Conservation (phyloP, 64 coral and sea anemone species). For the Astreopora myriophthalma region DNA sequence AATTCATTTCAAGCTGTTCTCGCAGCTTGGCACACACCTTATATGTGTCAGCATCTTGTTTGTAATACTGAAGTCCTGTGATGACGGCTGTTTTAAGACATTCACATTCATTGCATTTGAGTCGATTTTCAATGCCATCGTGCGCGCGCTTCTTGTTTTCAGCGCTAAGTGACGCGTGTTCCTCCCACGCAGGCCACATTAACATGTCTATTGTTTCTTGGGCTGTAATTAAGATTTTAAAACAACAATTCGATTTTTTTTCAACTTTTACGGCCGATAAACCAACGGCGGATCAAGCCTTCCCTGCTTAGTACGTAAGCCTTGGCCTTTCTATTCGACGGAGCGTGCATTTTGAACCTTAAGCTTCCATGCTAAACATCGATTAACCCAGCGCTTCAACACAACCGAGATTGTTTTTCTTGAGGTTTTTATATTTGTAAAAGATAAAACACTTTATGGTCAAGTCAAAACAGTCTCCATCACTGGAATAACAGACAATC, state of each 20-base stretch:
- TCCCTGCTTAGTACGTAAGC: too few species aligned
- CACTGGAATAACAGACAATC: background rate
- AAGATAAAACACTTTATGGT: constrained; percentile 31
- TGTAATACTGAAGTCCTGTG: background rate
- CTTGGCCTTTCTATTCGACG: too few species aligned
- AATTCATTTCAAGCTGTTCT: background rate
- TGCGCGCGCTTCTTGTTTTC: constrained; percentile 2
- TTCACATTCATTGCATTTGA: background rate
- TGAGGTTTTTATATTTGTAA: background rate
- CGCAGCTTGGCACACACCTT: background rate
- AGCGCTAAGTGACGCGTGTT: constrained; percentile 9
- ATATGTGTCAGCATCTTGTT: constrained; percentile 14
- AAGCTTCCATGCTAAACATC: background rate
- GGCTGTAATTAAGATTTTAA: constrained; percentile 10
- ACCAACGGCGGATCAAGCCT: background rate
- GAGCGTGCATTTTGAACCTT: background rate
- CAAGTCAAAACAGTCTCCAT: constrained; percentile 30
- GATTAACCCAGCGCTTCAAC: background rate
- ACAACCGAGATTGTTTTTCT: background rate
- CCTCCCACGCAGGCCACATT: constrained; percentile 7
- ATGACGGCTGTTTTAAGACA: background rate
- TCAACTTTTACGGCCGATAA: background rate
- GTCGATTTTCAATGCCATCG: background rate
- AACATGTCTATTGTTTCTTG: constrained; percentile 30
- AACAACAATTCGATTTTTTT: background rate